phyloP scores from a whole-genome alignment of 53 echinoderm and acorn worm species.

The Holothuria scabra region DNA sequence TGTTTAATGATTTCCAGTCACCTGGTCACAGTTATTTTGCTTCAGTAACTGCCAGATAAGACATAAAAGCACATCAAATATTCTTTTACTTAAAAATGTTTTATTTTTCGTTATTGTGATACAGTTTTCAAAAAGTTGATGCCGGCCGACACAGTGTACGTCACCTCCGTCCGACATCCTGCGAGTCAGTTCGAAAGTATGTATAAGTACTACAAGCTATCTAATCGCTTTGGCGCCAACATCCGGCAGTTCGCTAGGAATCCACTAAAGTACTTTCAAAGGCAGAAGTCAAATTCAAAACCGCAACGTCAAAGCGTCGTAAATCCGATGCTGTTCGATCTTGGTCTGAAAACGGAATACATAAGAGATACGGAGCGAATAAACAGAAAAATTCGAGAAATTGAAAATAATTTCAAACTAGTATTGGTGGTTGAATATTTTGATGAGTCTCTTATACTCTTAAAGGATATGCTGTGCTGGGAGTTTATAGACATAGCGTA shows the following conservation, averaged over 20 bases:
- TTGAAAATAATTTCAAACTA: conserved; percentile 68
- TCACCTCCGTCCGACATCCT: conserved; percentile 78
- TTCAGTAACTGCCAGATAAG: no score
- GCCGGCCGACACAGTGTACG: conserved; percentile 72
- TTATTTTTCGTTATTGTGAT: no score
- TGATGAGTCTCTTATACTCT: conserved; percentile 74
- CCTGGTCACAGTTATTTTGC: no score
- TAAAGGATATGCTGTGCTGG: conserved; percentile 89
- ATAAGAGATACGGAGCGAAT: conserved; percentile 28
- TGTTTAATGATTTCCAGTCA: no score
- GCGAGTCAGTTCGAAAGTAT: conserved; percentile 81
- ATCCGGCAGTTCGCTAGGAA: conserved; percentile 57
- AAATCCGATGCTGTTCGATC: conserved; percentile 79
- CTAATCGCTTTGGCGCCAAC: conserved; percentile 35
- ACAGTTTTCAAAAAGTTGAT: conserved; percentile 72
- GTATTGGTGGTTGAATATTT: conserved; percentile 82
- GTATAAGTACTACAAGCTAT: conserved; percentile 75
- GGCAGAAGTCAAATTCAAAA: neutral
- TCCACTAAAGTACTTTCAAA: conserved; percentile 44
- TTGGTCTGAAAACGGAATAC: conserved; percentile 46
- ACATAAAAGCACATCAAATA: no score
- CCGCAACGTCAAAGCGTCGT: conserved; percentile 52
- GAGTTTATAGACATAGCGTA: conserved; percentile 62
- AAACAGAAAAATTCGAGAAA: conserved; percentile 56
- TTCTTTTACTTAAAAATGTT: no score